Conservation (phyloP, 2,888 invertebrate species). For the Lysandra bellargus region DNA sequence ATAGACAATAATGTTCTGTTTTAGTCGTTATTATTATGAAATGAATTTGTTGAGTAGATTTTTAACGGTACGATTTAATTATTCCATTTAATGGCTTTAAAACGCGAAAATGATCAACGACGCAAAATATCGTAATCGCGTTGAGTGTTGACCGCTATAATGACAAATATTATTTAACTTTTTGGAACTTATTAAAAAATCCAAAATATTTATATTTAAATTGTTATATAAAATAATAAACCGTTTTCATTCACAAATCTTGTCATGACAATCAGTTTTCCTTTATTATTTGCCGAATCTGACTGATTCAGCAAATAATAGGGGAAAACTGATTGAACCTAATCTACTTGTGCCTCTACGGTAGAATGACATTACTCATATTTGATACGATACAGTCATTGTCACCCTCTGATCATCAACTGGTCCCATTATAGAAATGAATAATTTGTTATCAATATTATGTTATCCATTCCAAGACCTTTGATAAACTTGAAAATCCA, state of each 20-base stretch:
- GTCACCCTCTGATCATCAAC: neutral
- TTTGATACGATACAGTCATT: neutral
- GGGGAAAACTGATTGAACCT: no score
- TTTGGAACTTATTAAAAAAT: no score
- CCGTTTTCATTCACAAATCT: no score
- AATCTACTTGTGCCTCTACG: no score
- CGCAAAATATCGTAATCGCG: neutral
- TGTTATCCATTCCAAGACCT: slow-evolving; percentile 16
- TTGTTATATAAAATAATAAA: no score
- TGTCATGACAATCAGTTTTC: no score
- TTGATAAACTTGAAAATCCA: slow-evolving; percentile 20
- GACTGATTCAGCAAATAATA: no score
- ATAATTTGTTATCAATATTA: slow-evolving; percentile 3
- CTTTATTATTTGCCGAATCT: no score
- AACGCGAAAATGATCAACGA: neutral
- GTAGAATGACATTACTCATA: no score
- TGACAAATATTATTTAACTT: neutral
- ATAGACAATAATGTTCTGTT: slow-evolving; percentile 28
- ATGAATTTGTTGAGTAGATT: slow-evolving; percentile 19
- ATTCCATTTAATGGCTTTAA: neutral
- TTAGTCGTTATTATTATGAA: neutral
- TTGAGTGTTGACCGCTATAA: neutral
- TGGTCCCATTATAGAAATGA: slow-evolving; percentile 17
- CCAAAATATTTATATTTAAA: no score
- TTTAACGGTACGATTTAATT: neutral